These are phyloP conservation scores for Rhinoderma darwinii DNA, from an alignment of 2,113 vertebrate genomes.

Conservation along the genomic window DNA sequence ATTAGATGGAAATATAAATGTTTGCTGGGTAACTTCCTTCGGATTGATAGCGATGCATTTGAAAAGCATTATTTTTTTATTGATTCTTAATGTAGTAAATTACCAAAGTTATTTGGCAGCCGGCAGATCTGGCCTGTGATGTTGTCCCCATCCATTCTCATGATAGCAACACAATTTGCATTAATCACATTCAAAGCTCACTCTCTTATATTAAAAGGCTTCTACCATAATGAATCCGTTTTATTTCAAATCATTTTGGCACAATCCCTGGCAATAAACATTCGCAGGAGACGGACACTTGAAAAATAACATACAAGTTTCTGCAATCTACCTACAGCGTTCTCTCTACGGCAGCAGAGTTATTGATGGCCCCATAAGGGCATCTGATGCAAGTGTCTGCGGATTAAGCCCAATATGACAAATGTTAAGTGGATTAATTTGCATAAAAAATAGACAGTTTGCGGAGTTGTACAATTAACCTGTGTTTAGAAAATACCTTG, in stretches of 20 bases:
- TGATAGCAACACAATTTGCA: constrained; percentile 89
- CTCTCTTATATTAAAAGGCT: constrained; percentile 99
- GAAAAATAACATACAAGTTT: constrained; percentile 83
- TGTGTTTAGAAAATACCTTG: constrained; percentile 98
- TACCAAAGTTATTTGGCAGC: constrained; percentile 95
- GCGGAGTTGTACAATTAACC: constrained; percentile 95
- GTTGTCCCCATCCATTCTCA: constrained; percentile 86
- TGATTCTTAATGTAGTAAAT: constrained; percentile 99
- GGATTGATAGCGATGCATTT: constrained; percentile 91
- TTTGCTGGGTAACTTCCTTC: constrained; percentile 76
- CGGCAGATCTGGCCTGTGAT: constrained; percentile 86
- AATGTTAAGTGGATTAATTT: constrained; percentile 98
- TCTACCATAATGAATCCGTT: constrained; percentile 94
- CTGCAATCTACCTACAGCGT: constrained; percentile 84
- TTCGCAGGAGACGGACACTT: constrained; percentile 89
- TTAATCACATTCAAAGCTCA: constrained; percentile 95
- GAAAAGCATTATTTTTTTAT: constrained; percentile 98
- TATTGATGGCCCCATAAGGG: constrained; percentile 92
- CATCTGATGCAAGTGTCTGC: constrained; percentile 73
- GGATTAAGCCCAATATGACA: constrained; percentile 77
- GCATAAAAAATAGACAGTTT: constrained; percentile 95
- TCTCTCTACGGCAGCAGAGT: constrained; percentile 71
- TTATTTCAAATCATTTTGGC: constrained; percentile 97
- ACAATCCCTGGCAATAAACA: constrained; percentile 99
- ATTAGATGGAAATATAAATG: constrained; percentile 84